Evolutionary conservation across 2,888 invertebrate species (phyloP), one percentile per base, ranked within the genome.

Genomic region (Bugulina stolonifera): DNA sequence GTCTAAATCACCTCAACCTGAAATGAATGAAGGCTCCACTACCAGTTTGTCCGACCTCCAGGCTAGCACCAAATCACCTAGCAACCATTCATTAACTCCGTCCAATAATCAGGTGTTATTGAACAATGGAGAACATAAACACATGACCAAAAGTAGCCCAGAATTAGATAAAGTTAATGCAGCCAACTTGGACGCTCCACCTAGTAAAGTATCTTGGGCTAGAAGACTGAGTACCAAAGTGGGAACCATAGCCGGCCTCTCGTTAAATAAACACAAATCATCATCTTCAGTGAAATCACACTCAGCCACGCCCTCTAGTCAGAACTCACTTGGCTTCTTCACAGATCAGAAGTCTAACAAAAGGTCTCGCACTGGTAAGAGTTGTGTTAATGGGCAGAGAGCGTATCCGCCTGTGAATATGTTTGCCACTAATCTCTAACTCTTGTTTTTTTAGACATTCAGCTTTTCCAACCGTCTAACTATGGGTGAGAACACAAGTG

Each of bases 151-250:
- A n/a, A n/a, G n/a, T n/a, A n/a, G n/a, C n/a, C n/a, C n/a, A n/a
- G n/a, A n/a, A n/a, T n/a, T n/a, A n/a, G n/a, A n/a, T n/a, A n/a
- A n/a, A n/a, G n/a, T n/a, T n/a, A n/a, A n/a, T n/a, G n/a, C n/a
- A n/a, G n/a, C n/a, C n/a, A n/a, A n/a, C n/a, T n/a, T n/a, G n/a
- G n/a, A n/a, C n/a, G n/a, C n/a, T n/a, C n/a, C n/a, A 18, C 43
- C 43, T 5, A 43, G 43, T 43, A 43, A 43, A 43, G 43, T 18
- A 18, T 43, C 43, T 5, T 72, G 72, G 69, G 64, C 70, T 32
- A 27, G 74, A 5, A 43, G 69, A n/a, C 43, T 73, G 1, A 73
- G 72, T 57, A 32, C 35, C 35, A 73, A 73, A 72, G 43, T 73
- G 34, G 54, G 71, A 27, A 72, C 35, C 72, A 57, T 71, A 2